Base-by-base conservation (phyloP, 2,113 vertebrate genomes). In the Leptobrachium ailaonicum region DNA sequence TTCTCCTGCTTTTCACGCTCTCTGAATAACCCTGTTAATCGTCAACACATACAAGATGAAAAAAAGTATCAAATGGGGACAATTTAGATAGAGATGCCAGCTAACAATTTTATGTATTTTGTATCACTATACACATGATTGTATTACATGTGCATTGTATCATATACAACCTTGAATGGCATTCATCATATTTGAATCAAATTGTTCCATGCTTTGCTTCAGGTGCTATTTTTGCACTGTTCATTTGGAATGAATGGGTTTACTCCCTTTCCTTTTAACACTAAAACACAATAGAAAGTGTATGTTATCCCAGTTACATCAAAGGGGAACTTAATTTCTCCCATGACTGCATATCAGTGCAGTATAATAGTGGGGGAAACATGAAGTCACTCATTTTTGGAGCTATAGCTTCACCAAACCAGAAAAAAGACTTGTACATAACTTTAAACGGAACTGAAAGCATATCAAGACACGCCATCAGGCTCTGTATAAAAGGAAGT, bases 281-380 rank as follows among this genome's bases (percentile, higher is more conserved):
- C 41, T 8, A 45, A 32, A 78, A 78, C 41, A 77, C 75, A 47
- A 78, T 71, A 40, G 13, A 32, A 66, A 41, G 68, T 20, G 58
- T 63, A 4, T 41, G 67, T 71, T 71, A 71, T 78, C 67, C 63
- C 56, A 14, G 58, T 3, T 41, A 78, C 67, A 78, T 71, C 76
- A 78, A 42, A 77, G 60, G 40, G 32, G 42, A 3, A 47, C 47
- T 77, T 77, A 12, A 66, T 7, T 50, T 76, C 45, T 76, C 50
- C 74, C 74, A 76, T 76, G 74, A 76, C 74, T 47, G 13, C 43
- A 66, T 32, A 64, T 64, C 62, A 2, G 10, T 5, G 6, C 14
- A 32, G n/a, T n/a, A 32, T 5, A 54, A 54, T 58, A 69, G 50
- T 44, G 53, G 56, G 70, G 12, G 42, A 54, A 32, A 9, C 40